These are phyloP conservation scores for Cotesia glomerata DNA, from an alignment of 1,140 invertebrate species.

Conservation along the genomic window DNA sequence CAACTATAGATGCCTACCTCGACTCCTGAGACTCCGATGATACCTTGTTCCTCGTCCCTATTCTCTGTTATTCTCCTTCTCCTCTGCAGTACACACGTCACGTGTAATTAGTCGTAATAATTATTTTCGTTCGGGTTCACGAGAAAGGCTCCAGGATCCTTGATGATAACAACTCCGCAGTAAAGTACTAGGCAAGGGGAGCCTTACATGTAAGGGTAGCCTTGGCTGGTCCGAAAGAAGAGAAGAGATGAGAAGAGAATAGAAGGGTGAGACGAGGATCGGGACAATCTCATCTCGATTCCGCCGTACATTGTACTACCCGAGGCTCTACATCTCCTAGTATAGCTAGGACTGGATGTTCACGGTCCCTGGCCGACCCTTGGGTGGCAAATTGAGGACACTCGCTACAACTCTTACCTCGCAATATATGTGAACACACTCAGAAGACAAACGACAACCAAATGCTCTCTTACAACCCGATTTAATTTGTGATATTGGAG, in stretches of 20 bases:
- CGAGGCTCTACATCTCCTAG: constrained; percentile 58
- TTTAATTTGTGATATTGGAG: constrained; percentile 9
- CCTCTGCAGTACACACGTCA: constrained; percentile 5
- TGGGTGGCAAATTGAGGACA: constrained; percentile 61
- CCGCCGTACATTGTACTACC: constrained; percentile 61
- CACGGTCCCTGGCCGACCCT: constrained; percentile 48
- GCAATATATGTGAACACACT: constrained; percentile 50
- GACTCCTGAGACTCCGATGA: constrained; percentile 15
- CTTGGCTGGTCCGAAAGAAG: background rate
- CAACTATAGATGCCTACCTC: background rate
- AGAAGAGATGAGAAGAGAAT: constrained; percentile 5
- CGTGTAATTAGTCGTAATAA: constrained; percentile 37
- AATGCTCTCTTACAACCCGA: background rate
- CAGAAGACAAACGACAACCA: constrained; percentile 49
- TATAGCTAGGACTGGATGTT: constrained; percentile 1
- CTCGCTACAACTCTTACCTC: background rate
- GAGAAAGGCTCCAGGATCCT: constrained; percentile 31
- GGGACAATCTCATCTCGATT: constrained; percentile 64
- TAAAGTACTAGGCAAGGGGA: background rate
- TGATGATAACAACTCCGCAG: constrained; percentile 17
- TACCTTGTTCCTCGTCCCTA: background rate
- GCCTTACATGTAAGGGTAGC: background rate
- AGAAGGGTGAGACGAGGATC: constrained; percentile 39
- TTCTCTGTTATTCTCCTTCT: background rate
- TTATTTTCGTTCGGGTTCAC: constrained; percentile 32